Evolutionary conservation across 1,140 invertebrate species (phyloP).

Genomic region (Leptopilina boulardi): DNA sequence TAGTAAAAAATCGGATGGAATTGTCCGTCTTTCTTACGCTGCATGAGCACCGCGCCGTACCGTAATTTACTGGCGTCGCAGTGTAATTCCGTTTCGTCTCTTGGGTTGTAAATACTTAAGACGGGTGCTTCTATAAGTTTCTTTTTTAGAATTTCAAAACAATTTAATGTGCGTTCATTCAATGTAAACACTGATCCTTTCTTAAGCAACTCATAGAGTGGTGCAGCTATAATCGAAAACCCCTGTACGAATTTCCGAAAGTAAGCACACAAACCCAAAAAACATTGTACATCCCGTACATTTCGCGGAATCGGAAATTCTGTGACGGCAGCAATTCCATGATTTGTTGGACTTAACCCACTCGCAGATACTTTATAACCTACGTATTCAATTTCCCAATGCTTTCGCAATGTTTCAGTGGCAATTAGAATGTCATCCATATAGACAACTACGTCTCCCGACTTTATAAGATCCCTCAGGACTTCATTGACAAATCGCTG

Average conservation of each 20-base stretch:
- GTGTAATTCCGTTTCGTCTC: constrained; percentile 57
- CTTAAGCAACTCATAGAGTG: not conserved
- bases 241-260: not conserved
- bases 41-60: constrained; percentile 61
- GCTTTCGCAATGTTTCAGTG: not conserved
- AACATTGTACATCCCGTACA: not conserved
- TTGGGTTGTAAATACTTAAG: not conserved
- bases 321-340: not conserved
- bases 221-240: not conserved
- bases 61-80: constrained; percentile 62
- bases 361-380: not conserved
- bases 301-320: not conserved
- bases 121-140: not conserved
- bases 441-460: not conserved
- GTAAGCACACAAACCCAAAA: not conserved
- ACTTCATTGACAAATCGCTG: not conserved
- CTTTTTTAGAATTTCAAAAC: not conserved
- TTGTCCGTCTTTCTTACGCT: constrained; percentile 51
- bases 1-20: constrained; percentile 64
- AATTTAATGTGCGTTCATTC: not conserved
- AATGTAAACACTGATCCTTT: not conserved
- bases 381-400: not conserved
- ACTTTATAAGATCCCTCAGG: not conserved
- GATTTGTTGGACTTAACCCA: not conserved
- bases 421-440: not conserved